Percentiles rank a stretch among this genome's conserved stretches.
phyloP scores from a whole-genome alignment of 2,888 invertebrate genomes.

The Thalpophila matura region DNA sequence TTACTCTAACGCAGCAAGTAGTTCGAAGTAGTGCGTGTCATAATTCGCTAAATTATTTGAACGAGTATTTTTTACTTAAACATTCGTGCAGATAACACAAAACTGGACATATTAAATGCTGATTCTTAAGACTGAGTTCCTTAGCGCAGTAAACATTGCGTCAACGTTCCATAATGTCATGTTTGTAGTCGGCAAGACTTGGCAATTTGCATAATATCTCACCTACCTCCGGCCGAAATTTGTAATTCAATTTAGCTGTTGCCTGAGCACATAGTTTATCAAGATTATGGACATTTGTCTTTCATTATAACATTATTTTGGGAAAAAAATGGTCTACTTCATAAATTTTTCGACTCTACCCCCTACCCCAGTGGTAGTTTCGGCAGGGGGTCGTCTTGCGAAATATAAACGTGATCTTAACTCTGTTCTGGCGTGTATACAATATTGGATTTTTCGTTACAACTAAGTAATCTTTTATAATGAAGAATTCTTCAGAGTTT shows the following conservation, averaged over 20 bases:
- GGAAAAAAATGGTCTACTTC: conserved; percentile 48
- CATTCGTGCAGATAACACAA: conserved; percentile 24
- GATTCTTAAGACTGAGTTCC: conserved; percentile 45
- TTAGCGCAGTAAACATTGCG: conserved; percentile 52
- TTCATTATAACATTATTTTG: conserved; percentile 60
- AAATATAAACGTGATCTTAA: conserved; percentile 46
- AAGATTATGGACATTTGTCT: conserved; percentile 68
- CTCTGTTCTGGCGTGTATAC: conserved; percentile 27
- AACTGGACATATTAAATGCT: conserved; percentile 26
- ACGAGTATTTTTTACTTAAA: conserved; percentile 5
- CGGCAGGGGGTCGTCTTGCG: conserved; percentile 40
- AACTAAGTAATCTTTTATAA: conserved; percentile 39
- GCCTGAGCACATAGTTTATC: conserved; percentile 70
- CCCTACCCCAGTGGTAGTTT: conserved; percentile 39
- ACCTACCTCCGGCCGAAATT: conserved; percentile 72
- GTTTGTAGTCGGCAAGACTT: conserved; percentile 66
- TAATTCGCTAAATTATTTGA: conserved; percentile 3
- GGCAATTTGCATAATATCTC: conserved; percentile 77
- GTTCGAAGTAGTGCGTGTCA: neutral
- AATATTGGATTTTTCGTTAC: conserved; percentile 52
- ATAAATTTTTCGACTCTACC: conserved; percentile 51
- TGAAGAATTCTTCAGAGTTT: conserved; percentile 39
- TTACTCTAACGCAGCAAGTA: neutral
- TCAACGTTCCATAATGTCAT: conserved; percentile 58
- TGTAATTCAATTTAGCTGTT: conserved; percentile 77